These are phyloP conservation scores for Dreissena polymorpha DNA, from an alignment of 1,140 invertebrate species.

Conservation along the genomic window DNA sequence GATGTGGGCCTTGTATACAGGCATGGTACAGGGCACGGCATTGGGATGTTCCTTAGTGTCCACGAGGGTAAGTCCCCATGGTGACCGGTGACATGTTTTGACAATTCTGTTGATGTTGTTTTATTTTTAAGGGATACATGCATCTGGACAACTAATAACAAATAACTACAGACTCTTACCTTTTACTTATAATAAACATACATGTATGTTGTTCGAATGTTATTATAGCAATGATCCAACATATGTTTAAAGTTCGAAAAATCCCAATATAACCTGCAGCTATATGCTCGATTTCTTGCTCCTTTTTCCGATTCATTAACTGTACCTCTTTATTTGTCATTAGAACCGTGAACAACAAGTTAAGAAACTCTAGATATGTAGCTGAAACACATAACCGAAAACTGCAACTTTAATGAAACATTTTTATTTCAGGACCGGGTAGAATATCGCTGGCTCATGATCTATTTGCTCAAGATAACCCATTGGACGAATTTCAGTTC, in stretches of 20 bases:
- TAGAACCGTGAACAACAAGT: too few relatives aligned
- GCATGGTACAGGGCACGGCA: constrained; percentile 98
- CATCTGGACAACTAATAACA: not conserved
- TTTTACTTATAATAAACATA: not conserved
- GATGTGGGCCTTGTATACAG: constrained; percentile 94
- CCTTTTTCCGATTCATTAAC: too few relatives aligned
- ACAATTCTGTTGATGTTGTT: not conserved
- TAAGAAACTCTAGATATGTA: too few relatives aligned
- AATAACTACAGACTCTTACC: not conserved
- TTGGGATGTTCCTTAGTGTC: constrained; percentile 96
- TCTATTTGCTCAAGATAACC: constrained; percentile 61
- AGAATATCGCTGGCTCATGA: constrained; percentile 66
- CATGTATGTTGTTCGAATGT: not conserved
- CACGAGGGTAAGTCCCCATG: constrained; percentile 85
- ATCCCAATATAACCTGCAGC: too few relatives aligned
- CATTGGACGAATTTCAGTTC: constrained; percentile 68
- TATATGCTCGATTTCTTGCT: too few relatives aligned
- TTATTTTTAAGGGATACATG: not conserved
- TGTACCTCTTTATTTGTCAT: too few relatives aligned
- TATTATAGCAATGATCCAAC: too few relatives aligned
- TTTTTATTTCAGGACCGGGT: constrained; percentile 52
- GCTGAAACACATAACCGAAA: too few relatives aligned
- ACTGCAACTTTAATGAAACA: too few relatives aligned
- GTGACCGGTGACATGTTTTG: too few relatives aligned
- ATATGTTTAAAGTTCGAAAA: too few relatives aligned